These are phyloP conservation scores for Strigamia crassipes DNA, from an alignment of 2,888 invertebrate species.

Conservation along the genomic window DNA sequence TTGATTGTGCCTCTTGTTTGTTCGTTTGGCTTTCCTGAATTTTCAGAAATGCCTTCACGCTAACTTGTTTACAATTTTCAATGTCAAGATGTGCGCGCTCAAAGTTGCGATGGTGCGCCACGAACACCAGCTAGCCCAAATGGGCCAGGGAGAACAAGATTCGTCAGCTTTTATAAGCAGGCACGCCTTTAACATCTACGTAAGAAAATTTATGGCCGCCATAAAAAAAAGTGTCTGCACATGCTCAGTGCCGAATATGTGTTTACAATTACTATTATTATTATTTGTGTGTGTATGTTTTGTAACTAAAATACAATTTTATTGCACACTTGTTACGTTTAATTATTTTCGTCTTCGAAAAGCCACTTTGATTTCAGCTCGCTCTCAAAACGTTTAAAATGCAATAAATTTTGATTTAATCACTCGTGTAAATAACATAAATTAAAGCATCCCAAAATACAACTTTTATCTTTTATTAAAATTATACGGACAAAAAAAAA, in stretches of 20 bases:
- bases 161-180: slow-evolving; percentile 13
- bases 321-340: neutral
- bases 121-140: slow-evolving; percentile 11
- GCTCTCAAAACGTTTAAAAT: neutral
- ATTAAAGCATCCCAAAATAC: too few species aligned
- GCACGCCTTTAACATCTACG: slow-evolving; percentile 38
- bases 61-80: slow-evolving; percentile 20
- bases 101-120: neutral
- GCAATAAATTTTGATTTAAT: neutral
- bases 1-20: slow-evolving; percentile 39
- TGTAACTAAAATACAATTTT: neutral
- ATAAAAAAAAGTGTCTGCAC: slow-evolving; percentile 23
- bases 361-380: neutral
- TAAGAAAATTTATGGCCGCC: slow-evolving; percentile 41
- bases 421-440: neutral
- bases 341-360: neutral
- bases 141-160: slow-evolving; percentile 29
- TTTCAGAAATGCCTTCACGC: neutral
- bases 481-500: too few species aligned
- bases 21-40: slow-evolving; percentile 18
- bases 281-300: too few species aligned
- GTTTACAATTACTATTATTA: too few species aligned
- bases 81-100: neutral
- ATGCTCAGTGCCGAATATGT: slow-evolving; percentile 1
- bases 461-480: too few species aligned